phyloP scores from a whole-genome alignment of 2,888 invertebrate genomes.

The Iphiclides podalirius region DNA sequence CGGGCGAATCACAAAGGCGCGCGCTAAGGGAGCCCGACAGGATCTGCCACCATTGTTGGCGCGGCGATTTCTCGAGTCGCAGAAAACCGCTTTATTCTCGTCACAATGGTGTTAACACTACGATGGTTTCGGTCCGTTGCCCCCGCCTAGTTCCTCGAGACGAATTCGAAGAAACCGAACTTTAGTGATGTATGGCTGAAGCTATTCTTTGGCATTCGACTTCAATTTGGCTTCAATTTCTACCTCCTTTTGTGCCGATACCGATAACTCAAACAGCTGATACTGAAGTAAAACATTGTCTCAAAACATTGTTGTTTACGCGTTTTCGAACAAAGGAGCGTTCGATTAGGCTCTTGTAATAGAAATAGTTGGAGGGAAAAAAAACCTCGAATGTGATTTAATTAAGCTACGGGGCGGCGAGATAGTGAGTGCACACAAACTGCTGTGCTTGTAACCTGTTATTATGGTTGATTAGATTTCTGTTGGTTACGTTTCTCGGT shows the following conservation, averaged over 20 bases:
- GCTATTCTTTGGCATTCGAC: too few relatives aligned
- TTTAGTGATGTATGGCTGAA: too few relatives aligned
- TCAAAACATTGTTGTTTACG: too few relatives aligned
- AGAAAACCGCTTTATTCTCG: slow-evolving; percentile 59
- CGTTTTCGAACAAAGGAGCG: slow-evolving; percentile 28
- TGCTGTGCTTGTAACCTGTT: slow-evolving; percentile 74
- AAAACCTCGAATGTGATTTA: slow-evolving; percentile 73
- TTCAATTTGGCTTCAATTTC: too few relatives aligned
- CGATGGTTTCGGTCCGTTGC: slow-evolving; percentile 64
- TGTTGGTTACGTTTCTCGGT: slow-evolving; percentile 80
- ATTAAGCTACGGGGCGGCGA: slow-evolving; percentile 71
- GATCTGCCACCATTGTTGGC: slow-evolving; percentile 48
- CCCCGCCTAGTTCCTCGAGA: slow-evolving; percentile 46
- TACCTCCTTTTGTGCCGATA: too few relatives aligned
- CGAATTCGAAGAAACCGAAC: slow-evolving; percentile 39
- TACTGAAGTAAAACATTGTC: too few relatives aligned
- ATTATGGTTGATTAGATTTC: slow-evolving; percentile 80
- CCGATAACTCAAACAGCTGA: too few relatives aligned
- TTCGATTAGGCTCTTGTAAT: slow-evolving; percentile 38
- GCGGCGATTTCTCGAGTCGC: slow-evolving; percentile 60
- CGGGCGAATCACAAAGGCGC: slow-evolving; percentile 68
- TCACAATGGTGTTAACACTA: slow-evolving; percentile 57
- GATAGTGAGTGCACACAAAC: slow-evolving; percentile 74
- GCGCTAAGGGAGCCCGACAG: slow-evolving; percentile 53
- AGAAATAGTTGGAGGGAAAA: slow-evolving; percentile 33